Base-by-base conservation (phyloP, 2,797 vertebrate species). In the Limnodromus scolopaceus region DNA sequence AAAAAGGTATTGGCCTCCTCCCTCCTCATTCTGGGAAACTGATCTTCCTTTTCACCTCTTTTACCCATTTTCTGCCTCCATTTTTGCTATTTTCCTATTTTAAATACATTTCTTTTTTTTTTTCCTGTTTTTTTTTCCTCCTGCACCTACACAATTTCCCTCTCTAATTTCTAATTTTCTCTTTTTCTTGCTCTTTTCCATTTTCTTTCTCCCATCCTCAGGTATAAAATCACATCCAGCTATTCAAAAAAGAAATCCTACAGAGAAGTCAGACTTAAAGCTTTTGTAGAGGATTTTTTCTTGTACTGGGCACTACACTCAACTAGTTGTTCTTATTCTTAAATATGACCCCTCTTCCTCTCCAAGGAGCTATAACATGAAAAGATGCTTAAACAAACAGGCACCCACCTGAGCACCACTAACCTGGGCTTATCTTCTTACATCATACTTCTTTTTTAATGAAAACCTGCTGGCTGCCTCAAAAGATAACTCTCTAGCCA, bases 371-470 rank as follows among this genome's bases (percentile, higher is more conserved):
- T 22, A 13, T 77, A 87, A 72, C 27, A 84, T 45, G 34, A 91
- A 76, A 81, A 87, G 65, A 58, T 71, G 34, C 49, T 88, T 88
- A 64, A 91, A 77, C 55, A 82, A 89, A 87, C 4, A 93, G 54
- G 60, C 64, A 81, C 16, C 66, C 28, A 87, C 54, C 34, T 72
- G 34, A 80, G 64, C 65, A 81, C 48, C 32, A 53, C 48, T 77
- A 84, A 76, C 48, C 17, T 63, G 34, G 54, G 58, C 39, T 81
- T 85, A 58, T 58, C 28, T 87, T 16, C 41, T 12, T 41, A 64
- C 30, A 77, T 76, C 49, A 72, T 80, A 54, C 45, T 90, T 92
- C 38, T 89, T 89, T 86, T 66, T 92, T 69, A 94, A 77, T 81
- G 54, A 58, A 92, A 87, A 87, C 39, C 89, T 60, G 39, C 65